Evolutionary conservation across 2,888 invertebrate species (phyloP), one percentile per base, ranked within the genome.

Genomic region (Drosophila kokeensis): DNA sequence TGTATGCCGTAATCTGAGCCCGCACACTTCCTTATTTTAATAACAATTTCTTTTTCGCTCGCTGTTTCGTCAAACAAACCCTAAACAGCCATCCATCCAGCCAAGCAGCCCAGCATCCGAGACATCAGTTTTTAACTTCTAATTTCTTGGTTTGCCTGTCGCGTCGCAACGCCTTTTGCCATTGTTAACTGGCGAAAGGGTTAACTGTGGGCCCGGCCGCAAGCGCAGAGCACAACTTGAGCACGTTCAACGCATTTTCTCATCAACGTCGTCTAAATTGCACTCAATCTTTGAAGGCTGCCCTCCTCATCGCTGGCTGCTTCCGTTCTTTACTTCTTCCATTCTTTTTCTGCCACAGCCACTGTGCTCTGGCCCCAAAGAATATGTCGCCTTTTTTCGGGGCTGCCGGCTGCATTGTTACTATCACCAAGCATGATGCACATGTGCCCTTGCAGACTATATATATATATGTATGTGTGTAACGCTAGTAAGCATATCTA

Each of bases 251-350:
- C 84, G 83, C 84, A 87, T 89, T 82, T 84, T 81, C 83, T 83
- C 88, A 87, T 90, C 90, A 90, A 82, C 87, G 74, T 78, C 83
- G 74, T 81, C 86, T 78, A 86, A 91, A 87, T 83, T 90, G 91
- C 88, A 84, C 91, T 89, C 87, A 90, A 90, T 89, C 87, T 89
- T 88, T 91, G 86, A 90, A 89, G 89, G 89, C 90, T 89, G 75
- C 69, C 55, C 69, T 63, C 65, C 70, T 63, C 66, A 57, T 62
- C 63, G 48, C 65, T 67, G 53, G 29, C 73, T 59, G 78, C 78
- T 81, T 79, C 68, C 78, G 81, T 76, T 69, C 62, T 62, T 52
- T 49, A 57, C 62, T 55, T 66, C 36, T 64, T 65, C 64, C 66
- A 62, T 70, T 67, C 73, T 63, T 79, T 70, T 29, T 48, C 55